phyloP scores from a whole-genome alignment of 2,113 vertebrate genomes.

The Rhinogobius similis region DNA sequence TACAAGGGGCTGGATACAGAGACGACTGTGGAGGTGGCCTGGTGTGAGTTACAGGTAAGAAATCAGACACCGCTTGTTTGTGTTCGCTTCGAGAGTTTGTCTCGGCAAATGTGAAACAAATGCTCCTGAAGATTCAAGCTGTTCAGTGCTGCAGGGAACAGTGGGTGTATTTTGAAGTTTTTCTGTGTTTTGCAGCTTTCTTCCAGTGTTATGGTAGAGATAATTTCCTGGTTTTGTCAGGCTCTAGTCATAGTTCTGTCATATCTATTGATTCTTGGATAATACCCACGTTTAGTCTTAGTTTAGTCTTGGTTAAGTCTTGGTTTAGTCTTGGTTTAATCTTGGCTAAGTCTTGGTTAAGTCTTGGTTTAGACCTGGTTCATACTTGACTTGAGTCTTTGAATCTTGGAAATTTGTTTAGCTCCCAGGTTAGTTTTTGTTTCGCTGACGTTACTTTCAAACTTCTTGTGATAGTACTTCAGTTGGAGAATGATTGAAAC shows the following conservation, averaged over 20 bases:
- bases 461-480: too few relatives aligned
- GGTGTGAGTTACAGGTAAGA: conserved; percentile 97
- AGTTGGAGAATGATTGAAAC: too few relatives aligned
- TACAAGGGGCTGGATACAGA: conserved; percentile 98
- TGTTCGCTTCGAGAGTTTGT: neutral
- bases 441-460: too few relatives aligned
- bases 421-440: too few relatives aligned
- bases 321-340: neutral
- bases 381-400: neutral
- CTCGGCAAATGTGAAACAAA: neutral
- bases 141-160: neutral
- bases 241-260: neutral
- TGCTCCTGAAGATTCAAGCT: neutral
- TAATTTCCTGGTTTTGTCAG: neutral
- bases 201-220: too few relatives aligned
- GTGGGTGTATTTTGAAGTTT: neutral
- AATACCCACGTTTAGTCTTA: too few relatives aligned
- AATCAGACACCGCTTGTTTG: neutral
- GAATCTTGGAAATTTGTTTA: neutral
- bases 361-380: neutral
- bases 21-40: conserved; percentile 97
- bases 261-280: neutral
- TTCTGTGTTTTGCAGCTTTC: too few relatives aligned
- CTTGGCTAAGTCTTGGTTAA: neutral
- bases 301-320: too few relatives aligned